Evolutionary conservation across 1,140 invertebrate species (phyloP).

Genomic region (Mylabris phalerata): DNA sequence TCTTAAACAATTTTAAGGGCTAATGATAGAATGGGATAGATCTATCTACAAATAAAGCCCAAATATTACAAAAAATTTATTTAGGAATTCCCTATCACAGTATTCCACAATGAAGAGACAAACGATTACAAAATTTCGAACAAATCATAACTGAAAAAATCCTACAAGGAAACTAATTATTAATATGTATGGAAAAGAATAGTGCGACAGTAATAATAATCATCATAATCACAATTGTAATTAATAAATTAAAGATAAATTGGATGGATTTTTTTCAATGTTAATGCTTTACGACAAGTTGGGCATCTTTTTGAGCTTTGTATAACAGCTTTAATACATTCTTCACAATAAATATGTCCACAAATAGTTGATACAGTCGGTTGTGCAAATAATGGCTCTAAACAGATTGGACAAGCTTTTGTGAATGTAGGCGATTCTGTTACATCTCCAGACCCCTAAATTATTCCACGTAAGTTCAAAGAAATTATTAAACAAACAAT

Average conservation of each 20-base stretch:
- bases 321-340: slow-evolving; percentile 15
- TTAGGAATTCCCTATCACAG: not conserved
- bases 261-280: slow-evolving; percentile 19
- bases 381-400: slow-evolving; percentile 14
- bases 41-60: not conserved
- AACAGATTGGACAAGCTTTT: slow-evolving; percentile 19
- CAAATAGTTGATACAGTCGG: slow-evolving; percentile 21
- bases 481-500: too few species aligned
- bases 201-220: not conserved
- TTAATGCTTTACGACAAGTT: slow-evolving; percentile 21
- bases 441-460: too few species aligned
- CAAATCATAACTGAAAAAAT: too few species aligned
- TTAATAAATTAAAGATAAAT: slow-evolving; percentile 19
- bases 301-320: slow-evolving; percentile 22
- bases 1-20: too few species aligned
- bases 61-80: not conserved
- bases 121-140: not conserved
- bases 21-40: not conserved
- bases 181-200: not conserved
- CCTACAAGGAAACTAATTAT: too few species aligned
- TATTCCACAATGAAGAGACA: not conserved
- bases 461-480: too few species aligned
- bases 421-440: too few species aligned
- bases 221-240: not conserved
- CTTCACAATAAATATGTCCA: slow-evolving; percentile 24